Conservation (phyloP, 2,113 vertebrate species). For the Toxotes chatareus region DNA sequence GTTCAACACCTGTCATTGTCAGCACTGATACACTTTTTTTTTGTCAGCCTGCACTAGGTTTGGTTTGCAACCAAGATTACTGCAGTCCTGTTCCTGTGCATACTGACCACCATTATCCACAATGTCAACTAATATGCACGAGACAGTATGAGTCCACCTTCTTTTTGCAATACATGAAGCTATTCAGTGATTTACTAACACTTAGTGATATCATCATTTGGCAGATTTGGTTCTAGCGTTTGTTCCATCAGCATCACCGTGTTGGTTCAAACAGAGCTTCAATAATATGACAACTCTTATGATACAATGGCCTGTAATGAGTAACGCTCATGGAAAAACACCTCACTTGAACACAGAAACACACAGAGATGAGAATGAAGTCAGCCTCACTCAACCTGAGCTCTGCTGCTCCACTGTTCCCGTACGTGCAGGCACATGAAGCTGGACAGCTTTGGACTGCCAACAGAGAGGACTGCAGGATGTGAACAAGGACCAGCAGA, state of each 20-base stretch:
- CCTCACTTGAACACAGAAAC: constrained; percentile 14
- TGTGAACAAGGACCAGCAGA: constrained; percentile 76
- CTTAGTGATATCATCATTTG: background rate
- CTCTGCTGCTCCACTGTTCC: constrained; percentile 81
- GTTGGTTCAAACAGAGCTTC: background rate
- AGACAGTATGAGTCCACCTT: background rate
- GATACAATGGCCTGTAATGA: background rate
- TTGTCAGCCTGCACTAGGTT: background rate
- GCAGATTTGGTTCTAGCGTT: background rate
- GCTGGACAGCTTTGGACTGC: constrained; percentile 84
- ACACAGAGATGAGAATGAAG: constrained; percentile 30
- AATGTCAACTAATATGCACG: background rate
- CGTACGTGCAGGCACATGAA: constrained; percentile 87
- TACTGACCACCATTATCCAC: background rate
- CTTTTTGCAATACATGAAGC: background rate
- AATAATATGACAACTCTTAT: background rate
- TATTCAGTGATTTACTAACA: background rate
- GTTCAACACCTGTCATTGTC: background rate
- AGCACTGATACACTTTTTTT: background rate
- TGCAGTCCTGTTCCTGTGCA: background rate
- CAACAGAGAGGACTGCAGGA: constrained; percentile 76
- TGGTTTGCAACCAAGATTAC: background rate
- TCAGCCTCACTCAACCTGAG: constrained; percentile 83
- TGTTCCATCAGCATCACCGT: background rate
- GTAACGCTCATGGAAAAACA: background rate